These are phyloP conservation scores for Pagrus major DNA, from an alignment of 2,113 vertebrate genomes.

Conservation along the genomic window DNA sequence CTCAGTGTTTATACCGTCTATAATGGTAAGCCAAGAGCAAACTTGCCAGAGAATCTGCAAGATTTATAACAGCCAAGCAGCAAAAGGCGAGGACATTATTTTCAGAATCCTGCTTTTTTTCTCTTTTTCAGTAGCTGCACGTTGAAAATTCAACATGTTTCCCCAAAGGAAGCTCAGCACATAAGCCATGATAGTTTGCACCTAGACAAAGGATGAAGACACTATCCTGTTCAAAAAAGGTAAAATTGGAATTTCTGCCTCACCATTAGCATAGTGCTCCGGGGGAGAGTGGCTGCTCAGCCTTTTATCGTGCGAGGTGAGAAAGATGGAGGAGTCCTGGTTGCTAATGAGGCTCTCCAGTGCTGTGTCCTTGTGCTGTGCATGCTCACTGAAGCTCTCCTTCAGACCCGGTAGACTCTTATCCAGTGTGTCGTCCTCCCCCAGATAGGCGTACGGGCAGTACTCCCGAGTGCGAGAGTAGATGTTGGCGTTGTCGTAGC, in stretches of 20 bases:
- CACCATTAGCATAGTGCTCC: slow-evolving; percentile 83
- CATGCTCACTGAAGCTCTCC: slow-evolving; percentile 62
- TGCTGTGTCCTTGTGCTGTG: slow-evolving; percentile 75
- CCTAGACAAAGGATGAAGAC: neutral
- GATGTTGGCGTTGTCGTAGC: slow-evolving; percentile 96
- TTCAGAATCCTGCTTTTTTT: neutral
- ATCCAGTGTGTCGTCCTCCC: slow-evolving; percentile 90
- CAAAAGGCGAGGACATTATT: neutral
- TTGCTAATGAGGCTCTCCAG: slow-evolving; percentile 84
- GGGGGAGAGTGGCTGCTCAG: slow-evolving; percentile 76
- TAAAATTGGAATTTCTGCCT: slow-evolving; percentile 27
- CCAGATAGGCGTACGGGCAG: slow-evolving; percentile 91
- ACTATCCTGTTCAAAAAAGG: neutral
- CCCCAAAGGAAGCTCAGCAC: neutral
- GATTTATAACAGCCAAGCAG: neutral
- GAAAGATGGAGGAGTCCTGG: slow-evolving; percentile 83
- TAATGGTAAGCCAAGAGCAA: neutral
- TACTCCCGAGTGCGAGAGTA: slow-evolving; percentile 93
- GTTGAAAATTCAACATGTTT: neutral
- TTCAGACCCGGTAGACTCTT: slow-evolving; percentile 80
- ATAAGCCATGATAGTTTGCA: neutral
- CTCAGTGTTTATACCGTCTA: neutral
- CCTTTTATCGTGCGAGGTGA: slow-evolving; percentile 83
- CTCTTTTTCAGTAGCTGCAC: neutral
- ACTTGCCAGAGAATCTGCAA: neutral